Evolutionary conservation across 2,888 invertebrate genomes (phyloP), one percentile per base, ranked within the genome.

Genomic region (Patella caerulea): DNA sequence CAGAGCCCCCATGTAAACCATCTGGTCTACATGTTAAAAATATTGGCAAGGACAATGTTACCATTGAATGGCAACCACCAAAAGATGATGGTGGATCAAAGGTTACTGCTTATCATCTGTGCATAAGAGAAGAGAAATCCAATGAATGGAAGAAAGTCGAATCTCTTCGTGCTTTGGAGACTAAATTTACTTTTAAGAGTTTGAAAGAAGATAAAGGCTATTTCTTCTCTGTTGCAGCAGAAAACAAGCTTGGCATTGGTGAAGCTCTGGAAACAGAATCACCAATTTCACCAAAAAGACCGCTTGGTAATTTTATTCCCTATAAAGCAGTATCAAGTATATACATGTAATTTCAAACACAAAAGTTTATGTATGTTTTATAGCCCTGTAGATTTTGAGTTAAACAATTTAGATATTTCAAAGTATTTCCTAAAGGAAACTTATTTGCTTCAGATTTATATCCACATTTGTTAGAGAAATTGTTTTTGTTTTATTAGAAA

Each of bases 1-100:
- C 72, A 87, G 86, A 79, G 55, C 78, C 95, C 59, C 91, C 91
- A 73, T 85, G 86, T 69, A 80, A 87, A 45, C 91, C 91, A 70
- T 80, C 85, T 54, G 83, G 84, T 73, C 83, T 90, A 7, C 85
- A 81, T 15, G 85, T 88, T 15, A 83, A 84, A 53, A 88, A 86
- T 70, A 79, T 88, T 52, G 87, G 87, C 71, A 87, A 88, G 79
- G 87, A 88, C 77, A 84, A 81, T 73, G 87, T 88, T 70, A 85
- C 85, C 5, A 79, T 91, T n/a, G 85, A 87, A 76, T 91, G 91
- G 90, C 85, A 84, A 76, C 78, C 88, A 45, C 91, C 90, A 17
- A 82, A 83, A 45, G 85, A 87, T 72, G 88, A 89, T 82, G 90
- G 90, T 71, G 89, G 89, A 11, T 80, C 86, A 19, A 90, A 90